phyloP scores from a whole-genome alignment of 2,113 vertebrate species.

The Passer domesticus region DNA sequence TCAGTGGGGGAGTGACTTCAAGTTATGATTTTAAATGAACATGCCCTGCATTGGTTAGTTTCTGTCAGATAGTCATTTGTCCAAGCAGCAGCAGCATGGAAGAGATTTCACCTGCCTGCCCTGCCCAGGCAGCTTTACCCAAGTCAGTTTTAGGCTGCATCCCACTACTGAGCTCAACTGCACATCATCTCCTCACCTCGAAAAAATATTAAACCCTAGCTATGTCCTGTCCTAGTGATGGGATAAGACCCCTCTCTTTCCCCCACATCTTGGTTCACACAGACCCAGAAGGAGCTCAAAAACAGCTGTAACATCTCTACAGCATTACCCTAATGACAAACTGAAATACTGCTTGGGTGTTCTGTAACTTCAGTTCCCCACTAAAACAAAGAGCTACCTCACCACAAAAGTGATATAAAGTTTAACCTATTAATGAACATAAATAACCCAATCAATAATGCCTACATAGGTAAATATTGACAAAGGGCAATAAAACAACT shows the following conservation, averaged over 20 bases:
- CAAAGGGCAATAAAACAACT: background rate
- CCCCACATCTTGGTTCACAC: background rate
- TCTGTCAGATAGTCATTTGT: background rate
- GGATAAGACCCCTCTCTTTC: background rate
- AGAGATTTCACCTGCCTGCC: background rate
- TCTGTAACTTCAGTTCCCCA: background rate
- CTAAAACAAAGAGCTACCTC: background rate
- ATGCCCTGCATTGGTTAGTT: background rate
- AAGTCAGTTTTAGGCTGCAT: background rate
- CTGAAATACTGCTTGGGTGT: background rate
- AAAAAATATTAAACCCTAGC: background rate
- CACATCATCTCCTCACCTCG: background rate
- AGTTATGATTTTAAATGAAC: background rate
- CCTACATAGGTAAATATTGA: background rate
- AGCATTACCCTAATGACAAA: background rate
- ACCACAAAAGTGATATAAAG: background rate
- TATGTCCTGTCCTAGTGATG: background rate
- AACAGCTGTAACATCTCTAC: fast-evolving
- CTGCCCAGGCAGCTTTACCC: background rate
- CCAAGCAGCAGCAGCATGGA: background rate
- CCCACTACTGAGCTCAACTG: background rate
- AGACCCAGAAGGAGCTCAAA: background rate
- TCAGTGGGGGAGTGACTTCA: background rate
- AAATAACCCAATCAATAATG: background rate
- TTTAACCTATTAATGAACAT: background rate